Evolutionary conservation across 2,113 vertebrate genomes (phyloP), one percentile per base, ranked within the genome.

Genomic region (Hypanus sabinus): DNA sequence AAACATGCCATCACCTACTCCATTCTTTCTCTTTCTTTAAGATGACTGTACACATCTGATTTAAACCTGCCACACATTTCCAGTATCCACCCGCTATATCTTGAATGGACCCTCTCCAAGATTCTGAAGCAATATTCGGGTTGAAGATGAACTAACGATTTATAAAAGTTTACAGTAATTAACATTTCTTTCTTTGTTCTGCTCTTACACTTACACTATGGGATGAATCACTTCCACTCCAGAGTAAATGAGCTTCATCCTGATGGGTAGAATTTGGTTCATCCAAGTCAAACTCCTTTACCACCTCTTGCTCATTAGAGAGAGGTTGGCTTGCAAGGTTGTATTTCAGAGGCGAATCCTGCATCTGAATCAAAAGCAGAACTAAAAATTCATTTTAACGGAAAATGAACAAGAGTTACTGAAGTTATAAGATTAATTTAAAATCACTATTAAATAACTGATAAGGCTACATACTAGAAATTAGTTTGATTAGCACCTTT

Each of bases 301-400:
- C 95, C 46, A 92, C 76, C 62, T 75, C 68, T 92, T 96, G 94
- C 0, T 16, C 10, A 27, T 95, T 65, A 7, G 94, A 70, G 46
- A 94, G 94, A 1, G 94, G 94, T 38, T 94, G 94, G 5, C 0
- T 94, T 24, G 94, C 94, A 83, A 95, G 27, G 16, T 96, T 94
- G 60, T 96, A 94, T 94, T 95, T 96, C 65, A 94, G 24, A 0
- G 95, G 94, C 27, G 91, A 93, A 94, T 94, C 96, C 97, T 98
- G 95, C 55, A 93, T 70, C 91, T 93, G n/a, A 55, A 55, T 75
- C 2, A 7, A 73, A 6, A 83, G 8, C 71, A 36, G 73, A 80
- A 83, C 36, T 5, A 0, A 68, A 94, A 94, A 73, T 18, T 16
- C 46, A 38, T 55, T 27, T 36, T 0, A 91, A 16, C 5, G 36